phyloP scores from a whole-genome alignment of 2,113 vertebrate species.

The Calidris pugnax region DNA sequence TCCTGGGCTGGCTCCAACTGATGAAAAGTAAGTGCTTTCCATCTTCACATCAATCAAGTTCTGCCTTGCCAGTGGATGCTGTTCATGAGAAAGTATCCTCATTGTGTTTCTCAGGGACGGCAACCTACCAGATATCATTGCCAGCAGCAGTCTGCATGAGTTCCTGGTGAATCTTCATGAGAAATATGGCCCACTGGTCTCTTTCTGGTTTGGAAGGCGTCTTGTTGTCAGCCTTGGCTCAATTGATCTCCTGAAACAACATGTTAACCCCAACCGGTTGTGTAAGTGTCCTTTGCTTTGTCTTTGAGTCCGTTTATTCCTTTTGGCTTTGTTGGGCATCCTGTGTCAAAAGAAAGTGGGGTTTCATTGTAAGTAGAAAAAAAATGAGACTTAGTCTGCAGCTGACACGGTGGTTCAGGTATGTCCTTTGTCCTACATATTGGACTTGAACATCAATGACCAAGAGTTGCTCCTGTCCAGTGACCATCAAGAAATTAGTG shows the following conservation, averaged over 20 bases:
- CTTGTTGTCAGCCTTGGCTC: slow-evolving; percentile 93
- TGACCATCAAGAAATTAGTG: background rate
- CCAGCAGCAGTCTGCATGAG: slow-evolving; percentile 88
- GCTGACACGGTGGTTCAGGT: background rate
- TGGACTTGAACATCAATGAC: background rate
- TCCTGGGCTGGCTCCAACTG: slow-evolving; percentile 90
- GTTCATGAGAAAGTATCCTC: background rate
- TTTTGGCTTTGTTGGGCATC: background rate
- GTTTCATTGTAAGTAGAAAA: background rate
- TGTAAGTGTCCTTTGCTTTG: slow-evolving; percentile 76
- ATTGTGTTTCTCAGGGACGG: slow-evolving; percentile 83
- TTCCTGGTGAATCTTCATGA: slow-evolving; percentile 90
- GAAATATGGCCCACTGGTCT: slow-evolving; percentile 87
- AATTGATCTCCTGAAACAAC: slow-evolving; percentile 84
- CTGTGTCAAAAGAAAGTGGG: background rate
- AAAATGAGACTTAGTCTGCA: background rate
- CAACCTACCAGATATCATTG: slow-evolving; percentile 92
- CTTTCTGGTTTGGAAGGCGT: slow-evolving; percentile 93
- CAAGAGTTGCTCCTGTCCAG: background rate
- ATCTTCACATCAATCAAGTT: background rate
- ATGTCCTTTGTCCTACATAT: background rate
- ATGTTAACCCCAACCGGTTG: slow-evolving; percentile 90
- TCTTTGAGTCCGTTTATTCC: background rate
- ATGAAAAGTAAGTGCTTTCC: slow-evolving; percentile 88
- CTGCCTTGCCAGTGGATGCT: background rate